phyloP scores from a whole-genome alignment of 2,797 vertebrate species.

The Knipowitschia caucasica region DNA sequence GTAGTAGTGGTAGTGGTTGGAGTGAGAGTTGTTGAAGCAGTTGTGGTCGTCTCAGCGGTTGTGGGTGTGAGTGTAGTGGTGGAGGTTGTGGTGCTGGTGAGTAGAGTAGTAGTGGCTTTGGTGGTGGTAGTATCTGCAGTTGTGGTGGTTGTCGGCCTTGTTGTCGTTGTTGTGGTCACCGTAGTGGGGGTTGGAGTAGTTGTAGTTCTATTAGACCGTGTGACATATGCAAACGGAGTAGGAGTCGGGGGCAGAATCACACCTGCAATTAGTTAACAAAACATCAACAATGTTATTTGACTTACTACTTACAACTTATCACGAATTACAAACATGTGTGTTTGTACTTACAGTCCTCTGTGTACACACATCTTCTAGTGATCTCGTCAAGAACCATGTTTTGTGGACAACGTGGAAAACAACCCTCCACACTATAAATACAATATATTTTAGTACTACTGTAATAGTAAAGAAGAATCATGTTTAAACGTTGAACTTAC shows the following conservation, averaged over 20 bases:
- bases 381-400: conserved; percentile 94
- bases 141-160: background rate
- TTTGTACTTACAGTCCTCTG: conserved; percentile 89
- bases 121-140: background rate
- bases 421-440: conserved; percentile 89
- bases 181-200: conserved; percentile 30
- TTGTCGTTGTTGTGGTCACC: background rate
- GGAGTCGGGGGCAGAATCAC: conserved; percentile 70
- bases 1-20: conserved; percentile 34
- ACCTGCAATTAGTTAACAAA: conserved; percentile 54
- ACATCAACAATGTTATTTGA: background rate
- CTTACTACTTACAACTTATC: no score
- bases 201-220: conserved; percentile 72
- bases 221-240: conserved; percentile 77
- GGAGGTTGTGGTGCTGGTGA: conserved; percentile 28
- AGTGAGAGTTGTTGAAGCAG: conserved; percentile 9
- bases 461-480: background rate
- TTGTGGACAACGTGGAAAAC: conserved; percentile 92
- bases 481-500: conserved; percentile 73
- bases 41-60: conserved; percentile 18
- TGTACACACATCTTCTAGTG: conserved; percentile 93
- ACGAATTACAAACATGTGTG: background rate
- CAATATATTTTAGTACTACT: conserved; percentile 22
- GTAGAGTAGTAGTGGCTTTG: conserved; percentile 6
- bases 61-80: conserved; percentile 24